Percentiles rank a stretch among this genome's conserved stretches.
Conservation (phyloP, 2,113 vertebrate genomes). For the Zingel zingel region DNA sequence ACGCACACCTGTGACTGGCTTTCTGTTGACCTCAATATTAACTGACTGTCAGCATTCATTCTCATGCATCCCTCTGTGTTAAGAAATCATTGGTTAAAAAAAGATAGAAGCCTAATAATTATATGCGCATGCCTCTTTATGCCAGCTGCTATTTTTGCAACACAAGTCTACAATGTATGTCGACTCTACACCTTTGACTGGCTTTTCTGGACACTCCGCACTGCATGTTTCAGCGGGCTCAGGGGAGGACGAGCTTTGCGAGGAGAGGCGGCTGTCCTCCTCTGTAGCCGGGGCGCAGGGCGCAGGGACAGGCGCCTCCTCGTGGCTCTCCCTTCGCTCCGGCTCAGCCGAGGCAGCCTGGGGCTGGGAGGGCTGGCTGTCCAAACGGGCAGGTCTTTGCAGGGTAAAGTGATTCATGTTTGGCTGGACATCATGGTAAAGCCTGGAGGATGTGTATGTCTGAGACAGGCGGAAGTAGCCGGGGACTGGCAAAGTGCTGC, state of each 20-base stretch:
- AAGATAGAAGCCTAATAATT: not conserved
- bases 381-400: slow-evolving; percentile 88
- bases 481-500: slow-evolving; percentile 92
- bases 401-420: slow-evolving; percentile 86
- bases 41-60: not conserved
- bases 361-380: slow-evolving; percentile 85
- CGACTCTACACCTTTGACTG: slow-evolving; percentile 89
- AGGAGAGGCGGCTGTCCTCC: slow-evolving; percentile 91
- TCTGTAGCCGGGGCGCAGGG: slow-evolving; percentile 86
- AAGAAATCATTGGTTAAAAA: slow-evolving; percentile 6
- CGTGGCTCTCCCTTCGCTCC: slow-evolving; percentile 86
- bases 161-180: not conserved
- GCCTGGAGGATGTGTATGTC: slow-evolving; percentile 92
- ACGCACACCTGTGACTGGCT: slow-evolving; percentile 5
- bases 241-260: slow-evolving; percentile 93
- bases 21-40: slow-evolving; percentile 20
- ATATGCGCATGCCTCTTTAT: not conserved
- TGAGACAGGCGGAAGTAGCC: slow-evolving; percentile 99
- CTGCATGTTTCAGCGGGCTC: slow-evolving; percentile 90
- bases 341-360: slow-evolving; percentile 82
- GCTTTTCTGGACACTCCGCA: slow-evolving; percentile 88
- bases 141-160: not conserved
- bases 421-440: slow-evolving; percentile 86
- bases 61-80: not conserved
- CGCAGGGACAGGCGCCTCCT: slow-evolving; percentile 86